A percentile compares a stretch with the other conserved stretches of the same genome.
These are phyloP conservation scores for Sphenopsis melanotis DNA, from an alignment of 2,797 vertebrate species.

Conservation along the genomic window DNA sequence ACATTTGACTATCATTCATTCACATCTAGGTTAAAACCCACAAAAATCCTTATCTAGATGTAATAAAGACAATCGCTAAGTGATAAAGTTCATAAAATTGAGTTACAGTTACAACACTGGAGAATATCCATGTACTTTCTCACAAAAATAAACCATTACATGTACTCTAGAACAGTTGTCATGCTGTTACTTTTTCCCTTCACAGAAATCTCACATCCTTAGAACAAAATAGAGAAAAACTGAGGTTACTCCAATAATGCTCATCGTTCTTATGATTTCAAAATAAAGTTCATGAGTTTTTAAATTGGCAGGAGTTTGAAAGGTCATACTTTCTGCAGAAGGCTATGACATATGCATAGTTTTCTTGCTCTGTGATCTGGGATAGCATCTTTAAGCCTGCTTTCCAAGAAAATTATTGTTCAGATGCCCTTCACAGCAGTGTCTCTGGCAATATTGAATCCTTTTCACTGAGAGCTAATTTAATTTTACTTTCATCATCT, in stretches of 20 bases:
- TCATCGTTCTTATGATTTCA: background rate
- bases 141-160: background rate
- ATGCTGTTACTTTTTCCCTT: background rate
- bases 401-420: background rate
- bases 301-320: background rate
- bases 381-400: background rate
- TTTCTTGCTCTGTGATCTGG: background rate
- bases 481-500: background rate
- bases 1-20: background rate
- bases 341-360: background rate
- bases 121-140: background rate
- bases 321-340: background rate
- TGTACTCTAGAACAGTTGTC: background rate
- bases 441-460: background rate
- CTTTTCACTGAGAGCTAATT: background rate
- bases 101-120: background rate
- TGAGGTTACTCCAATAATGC: background rate
- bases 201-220: background rate
- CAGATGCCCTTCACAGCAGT: background rate
- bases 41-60: background rate
- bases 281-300: background rate
- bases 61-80: background rate
- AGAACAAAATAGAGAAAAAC: background rate
- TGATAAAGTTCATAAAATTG: background rate
- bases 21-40: background rate